Evolutionary conservation across 2,888 invertebrate species (phyloP).

Genomic region (Chrysolina oricalcia): DNA sequence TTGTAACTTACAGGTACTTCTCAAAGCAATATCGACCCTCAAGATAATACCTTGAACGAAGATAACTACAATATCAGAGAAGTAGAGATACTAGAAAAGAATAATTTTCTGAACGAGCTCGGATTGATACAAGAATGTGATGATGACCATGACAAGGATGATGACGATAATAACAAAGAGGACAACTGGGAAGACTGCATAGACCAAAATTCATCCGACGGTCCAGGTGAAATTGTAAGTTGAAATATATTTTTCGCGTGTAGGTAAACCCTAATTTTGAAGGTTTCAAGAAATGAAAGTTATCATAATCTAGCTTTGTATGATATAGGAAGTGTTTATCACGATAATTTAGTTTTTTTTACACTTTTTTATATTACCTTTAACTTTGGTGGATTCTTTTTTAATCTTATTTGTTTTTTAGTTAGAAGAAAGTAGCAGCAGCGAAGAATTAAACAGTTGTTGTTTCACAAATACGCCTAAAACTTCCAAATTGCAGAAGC

Average conservation of each 20-base stretch:
- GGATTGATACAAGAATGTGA: constrained; percentile 67
- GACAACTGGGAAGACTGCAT: constrained; percentile 65
- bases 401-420: constrained; percentile 43
- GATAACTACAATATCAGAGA: constrained; percentile 51
- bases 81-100: constrained; percentile 62
- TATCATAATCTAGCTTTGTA: too few species aligned
- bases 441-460: constrained; percentile 38
- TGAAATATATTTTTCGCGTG: background rate
- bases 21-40: constrained; percentile 59
- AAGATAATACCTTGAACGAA: constrained; percentile 26
- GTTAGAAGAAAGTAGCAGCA: constrained; percentile 58
- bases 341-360: too few species aligned
- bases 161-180: constrained; percentile 60
- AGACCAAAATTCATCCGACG: constrained; percentile 57
- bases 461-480: constrained; percentile 58
- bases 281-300: background rate
- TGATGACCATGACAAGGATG: constrained; percentile 60
- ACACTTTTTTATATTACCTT: too few species aligned
- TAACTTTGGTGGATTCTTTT: too few species aligned
- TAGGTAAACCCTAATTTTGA: background rate
- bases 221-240: constrained; percentile 49
- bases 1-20: constrained; percentile 62
- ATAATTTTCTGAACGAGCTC: constrained; percentile 66
- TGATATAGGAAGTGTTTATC: too few species aligned
- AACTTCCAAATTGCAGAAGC: constrained; percentile 59